phyloP scores from a whole-genome alignment of 2,888 invertebrate species.

The Tetragonula carbonaria region DNA sequence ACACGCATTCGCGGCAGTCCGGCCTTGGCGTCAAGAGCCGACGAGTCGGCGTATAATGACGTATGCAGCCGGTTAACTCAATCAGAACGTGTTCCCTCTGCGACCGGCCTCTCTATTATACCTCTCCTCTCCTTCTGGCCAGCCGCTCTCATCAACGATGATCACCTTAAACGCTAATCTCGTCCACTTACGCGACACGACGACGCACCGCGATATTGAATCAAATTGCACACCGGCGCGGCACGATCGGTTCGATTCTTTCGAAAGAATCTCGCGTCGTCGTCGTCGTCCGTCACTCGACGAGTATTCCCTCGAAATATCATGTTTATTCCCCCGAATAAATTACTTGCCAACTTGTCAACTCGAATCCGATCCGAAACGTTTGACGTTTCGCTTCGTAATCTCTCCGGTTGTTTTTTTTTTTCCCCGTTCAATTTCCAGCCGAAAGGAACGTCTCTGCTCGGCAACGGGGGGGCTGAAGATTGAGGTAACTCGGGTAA shows the following conservation, averaged over 20 bases:
- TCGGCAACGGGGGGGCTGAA: no score
- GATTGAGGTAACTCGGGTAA: no score
- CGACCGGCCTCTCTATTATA: constrained; percentile 62
- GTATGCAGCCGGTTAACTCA: constrained; percentile 69
- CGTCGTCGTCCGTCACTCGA: neutral
- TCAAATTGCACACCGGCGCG: constrained; percentile 38
- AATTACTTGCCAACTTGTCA: no score
- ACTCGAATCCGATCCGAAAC: no score
- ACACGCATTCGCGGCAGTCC: constrained; percentile 59
- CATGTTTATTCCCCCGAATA: no score
- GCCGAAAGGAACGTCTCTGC: no score
- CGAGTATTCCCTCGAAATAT: neutral
- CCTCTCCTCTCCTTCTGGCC: constrained; percentile 57
- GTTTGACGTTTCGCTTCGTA: no score
- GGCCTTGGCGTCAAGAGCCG: constrained; percentile 66
- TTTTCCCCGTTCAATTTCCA: no score
- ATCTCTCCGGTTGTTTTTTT: no score
- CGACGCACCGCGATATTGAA: constrained; percentile 49
- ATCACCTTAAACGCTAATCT: constrained; percentile 64
- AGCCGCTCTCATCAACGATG: constrained; percentile 62
- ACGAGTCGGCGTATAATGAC: constrained; percentile 68
- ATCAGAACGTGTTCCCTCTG: constrained; percentile 70
- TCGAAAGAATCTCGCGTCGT: constrained; percentile 10
- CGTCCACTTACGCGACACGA: constrained; percentile 56
- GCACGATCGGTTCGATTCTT: constrained; percentile 30